Conservation (phyloP, 2,888 invertebrate genomes). For the Parnassius glacialis region DNA sequence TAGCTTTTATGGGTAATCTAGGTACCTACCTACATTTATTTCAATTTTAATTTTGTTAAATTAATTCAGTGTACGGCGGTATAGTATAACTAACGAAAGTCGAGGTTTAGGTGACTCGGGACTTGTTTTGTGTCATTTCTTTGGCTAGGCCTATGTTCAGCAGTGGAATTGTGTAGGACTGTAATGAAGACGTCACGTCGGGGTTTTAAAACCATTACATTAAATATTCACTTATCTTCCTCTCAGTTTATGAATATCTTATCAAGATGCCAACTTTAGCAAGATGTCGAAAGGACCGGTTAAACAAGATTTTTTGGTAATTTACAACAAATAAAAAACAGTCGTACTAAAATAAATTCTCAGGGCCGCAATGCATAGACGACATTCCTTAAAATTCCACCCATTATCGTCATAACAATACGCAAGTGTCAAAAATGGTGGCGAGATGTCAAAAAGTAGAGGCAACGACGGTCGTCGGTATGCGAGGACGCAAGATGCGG, state of each 20-base stretch:
- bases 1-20: too few species aligned
- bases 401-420: conserved; percentile 52
- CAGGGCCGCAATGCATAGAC: conserved; percentile 29
- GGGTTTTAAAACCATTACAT: too few species aligned
- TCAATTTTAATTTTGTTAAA: too few species aligned
- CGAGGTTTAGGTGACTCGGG: too few species aligned
- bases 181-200: too few species aligned
- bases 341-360: conserved; percentile 23
- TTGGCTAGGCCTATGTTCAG: too few species aligned
- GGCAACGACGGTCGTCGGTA: conserved; percentile 73
- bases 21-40: too few species aligned
- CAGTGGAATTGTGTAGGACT: too few species aligned
- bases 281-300: conserved; percentile 24
- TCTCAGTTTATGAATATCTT: conserved; percentile 14
- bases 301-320: conserved; percentile 15
- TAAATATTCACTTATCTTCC: background rate
- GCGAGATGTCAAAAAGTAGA: conserved; percentile 75
- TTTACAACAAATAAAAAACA: conserved; percentile 12
- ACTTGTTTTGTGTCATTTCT: too few species aligned
- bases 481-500: conserved; percentile 81
- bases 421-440: conserved; percentile 72
- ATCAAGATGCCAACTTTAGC: conserved; percentile 18
- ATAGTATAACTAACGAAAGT: too few species aligned
- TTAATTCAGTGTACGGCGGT: too few species aligned
- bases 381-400: conserved; percentile 38